A percentile compares a stretch with the other conserved stretches of the same genome.
phyloP scores from a whole-genome alignment of 1,140 invertebrate genomes.

The Bursaphelenchus mucronatus region DNA sequence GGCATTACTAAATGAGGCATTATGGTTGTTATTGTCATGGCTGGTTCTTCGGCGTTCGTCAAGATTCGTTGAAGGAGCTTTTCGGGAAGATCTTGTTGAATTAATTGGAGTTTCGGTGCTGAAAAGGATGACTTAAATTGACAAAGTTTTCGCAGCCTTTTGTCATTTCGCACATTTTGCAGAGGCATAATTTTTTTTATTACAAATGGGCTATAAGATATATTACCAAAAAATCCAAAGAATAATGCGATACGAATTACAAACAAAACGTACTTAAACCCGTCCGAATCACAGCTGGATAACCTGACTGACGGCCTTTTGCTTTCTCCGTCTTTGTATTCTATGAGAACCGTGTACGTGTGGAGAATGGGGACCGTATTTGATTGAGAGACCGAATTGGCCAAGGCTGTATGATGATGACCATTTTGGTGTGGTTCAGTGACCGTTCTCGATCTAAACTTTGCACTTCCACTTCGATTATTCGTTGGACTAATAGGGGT shows the following conservation, averaged over 20 bases:
- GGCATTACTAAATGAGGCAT: conserved; percentile 1
- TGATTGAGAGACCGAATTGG: too few relatives aligned
- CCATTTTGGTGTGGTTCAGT: not conserved
- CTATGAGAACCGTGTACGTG: conserved; percentile 49
- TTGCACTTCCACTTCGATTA: conserved; percentile 17
- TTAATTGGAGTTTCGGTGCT: too few relatives aligned
- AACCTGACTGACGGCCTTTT: conserved; percentile 49
- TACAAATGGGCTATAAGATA: too few relatives aligned
- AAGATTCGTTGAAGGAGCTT: too few relatives aligned
- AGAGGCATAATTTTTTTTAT: too few relatives aligned
- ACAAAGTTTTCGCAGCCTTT: too few relatives aligned
- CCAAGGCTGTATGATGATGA: too few relatives aligned
- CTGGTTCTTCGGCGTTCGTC: not conserved
- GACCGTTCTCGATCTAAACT: not conserved
- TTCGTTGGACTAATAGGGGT: conserved; percentile 7
- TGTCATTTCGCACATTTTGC: too few relatives aligned
- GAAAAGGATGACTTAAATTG: too few relatives aligned
- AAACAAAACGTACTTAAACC: conserved; percentile 51
- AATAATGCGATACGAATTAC: too few relatives aligned
- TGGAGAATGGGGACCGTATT: conserved; percentile 24
- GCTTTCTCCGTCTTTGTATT: conserved; percentile 44
- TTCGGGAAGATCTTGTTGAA: too few relatives aligned
- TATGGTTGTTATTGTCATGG: not conserved
- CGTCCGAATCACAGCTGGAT: conserved; percentile 48
- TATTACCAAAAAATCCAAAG: too few relatives aligned